These are phyloP conservation scores for Drosophila lacteicornis DNA, from an alignment of 1,140 invertebrate genomes.

Conservation along the genomic window DNA sequence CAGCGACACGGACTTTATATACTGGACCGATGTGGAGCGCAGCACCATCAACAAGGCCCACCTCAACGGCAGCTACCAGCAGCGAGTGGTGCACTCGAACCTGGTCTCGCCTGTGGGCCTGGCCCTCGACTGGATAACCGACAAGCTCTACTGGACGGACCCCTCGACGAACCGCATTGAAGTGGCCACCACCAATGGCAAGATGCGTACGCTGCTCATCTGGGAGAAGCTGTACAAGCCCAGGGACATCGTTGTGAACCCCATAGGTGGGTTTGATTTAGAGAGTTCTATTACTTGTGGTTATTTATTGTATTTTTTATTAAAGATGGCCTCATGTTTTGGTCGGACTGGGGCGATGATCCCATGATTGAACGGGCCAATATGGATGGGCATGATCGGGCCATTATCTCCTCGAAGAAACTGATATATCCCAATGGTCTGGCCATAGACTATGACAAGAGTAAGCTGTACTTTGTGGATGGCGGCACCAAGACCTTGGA, in stretches of 20 bases:
- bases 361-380: constrained; percentile 93
- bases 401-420: constrained; percentile 89
- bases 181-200: constrained; percentile 92
- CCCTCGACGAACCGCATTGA: constrained; percentile 92
- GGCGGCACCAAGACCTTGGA: constrained; percentile 92
- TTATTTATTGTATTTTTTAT: background rate
- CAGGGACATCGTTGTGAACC: constrained; percentile 93
- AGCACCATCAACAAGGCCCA: constrained; percentile 92
- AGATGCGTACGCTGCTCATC: constrained; percentile 90
- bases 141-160: constrained; percentile 96
- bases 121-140: constrained; percentile 94
- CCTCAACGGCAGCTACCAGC: constrained; percentile 91
- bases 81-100: constrained; percentile 86
- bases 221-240: constrained; percentile 93
- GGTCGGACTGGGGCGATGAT: constrained; percentile 94
- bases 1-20: constrained; percentile 91
- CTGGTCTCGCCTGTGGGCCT: constrained; percentile 90
- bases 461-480: constrained; percentile 93
- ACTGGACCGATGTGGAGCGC: constrained; percentile 94
- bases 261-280: constrained; percentile 85
- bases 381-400: constrained; percentile 93
- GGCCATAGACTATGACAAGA: constrained; percentile 90
- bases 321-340: constrained; percentile 91
- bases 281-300: too few relatives aligned
- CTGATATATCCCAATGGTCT: constrained; percentile 93